A percentile compares a stretch with the other conserved stretches of the same genome.
These are phyloP conservation scores for Shinisaurus crocodilurus DNA, from an alignment of 2,113 vertebrate species.

Conservation along the genomic window DNA sequence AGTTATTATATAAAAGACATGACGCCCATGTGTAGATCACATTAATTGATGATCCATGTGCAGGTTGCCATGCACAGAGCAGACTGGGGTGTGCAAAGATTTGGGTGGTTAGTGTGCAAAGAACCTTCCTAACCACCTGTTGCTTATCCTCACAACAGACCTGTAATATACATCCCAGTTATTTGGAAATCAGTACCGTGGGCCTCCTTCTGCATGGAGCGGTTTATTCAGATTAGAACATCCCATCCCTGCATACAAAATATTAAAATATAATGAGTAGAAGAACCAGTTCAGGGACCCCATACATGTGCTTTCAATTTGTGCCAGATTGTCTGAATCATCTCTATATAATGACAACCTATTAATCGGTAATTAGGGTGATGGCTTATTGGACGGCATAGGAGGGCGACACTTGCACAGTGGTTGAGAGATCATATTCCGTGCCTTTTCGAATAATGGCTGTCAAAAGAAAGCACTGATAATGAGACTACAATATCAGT, in stretches of 20 bases:
- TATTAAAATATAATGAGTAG: neutral
- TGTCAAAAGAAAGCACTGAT: constrained; percentile 15
- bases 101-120: neutral
- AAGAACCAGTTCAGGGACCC: neutral
- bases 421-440: neutral
- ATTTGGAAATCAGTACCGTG: neutral
- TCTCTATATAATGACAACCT: neutral
- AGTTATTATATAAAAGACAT: neutral
- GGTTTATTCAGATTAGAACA: neutral
- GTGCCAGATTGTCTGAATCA: constrained; percentile 4
- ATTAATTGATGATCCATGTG: neutral
- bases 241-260: neutral
- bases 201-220: neutral
- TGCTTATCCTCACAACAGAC: neutral
- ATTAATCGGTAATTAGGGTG: constrained; percentile 7
- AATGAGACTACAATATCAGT: neutral
- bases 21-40: neutral
- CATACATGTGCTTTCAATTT: neutral
- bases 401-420: neutral
- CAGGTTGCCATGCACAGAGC: neutral
- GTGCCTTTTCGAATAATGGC: neutral
- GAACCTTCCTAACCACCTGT: neutral
- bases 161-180: neutral
- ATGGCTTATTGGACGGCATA: constrained; percentile 4
- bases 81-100: neutral